These are phyloP conservation scores for Aproaerema taeniolella DNA, from an alignment of 2,888 invertebrate species.

Conservation along the genomic window DNA sequence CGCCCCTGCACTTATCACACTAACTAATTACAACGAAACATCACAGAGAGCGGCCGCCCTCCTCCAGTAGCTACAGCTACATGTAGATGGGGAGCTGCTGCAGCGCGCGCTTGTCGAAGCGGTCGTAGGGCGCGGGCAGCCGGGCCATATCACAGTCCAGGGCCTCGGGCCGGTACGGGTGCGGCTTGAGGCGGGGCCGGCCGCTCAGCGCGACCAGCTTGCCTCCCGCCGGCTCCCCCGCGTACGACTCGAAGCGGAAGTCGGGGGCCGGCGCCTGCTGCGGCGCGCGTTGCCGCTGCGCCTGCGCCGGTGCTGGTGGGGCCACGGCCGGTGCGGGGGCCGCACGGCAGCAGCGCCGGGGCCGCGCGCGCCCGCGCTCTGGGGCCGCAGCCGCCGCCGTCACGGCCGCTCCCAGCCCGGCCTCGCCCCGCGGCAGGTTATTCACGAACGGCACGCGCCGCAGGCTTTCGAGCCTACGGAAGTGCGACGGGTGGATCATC, in stretches of 20 bases:
- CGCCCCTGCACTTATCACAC: constrained; percentile 45
- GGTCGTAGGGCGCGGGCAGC: constrained; percentile 62
- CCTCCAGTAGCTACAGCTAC: constrained; percentile 56
- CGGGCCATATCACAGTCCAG: constrained; percentile 68
- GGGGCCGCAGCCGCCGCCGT: constrained; percentile 20
- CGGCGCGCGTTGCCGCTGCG: constrained; percentile 29
- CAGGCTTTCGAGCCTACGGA: constrained; percentile 90
- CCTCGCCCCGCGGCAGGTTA: constrained; percentile 81
- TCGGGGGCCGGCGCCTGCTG: constrained; percentile 22
- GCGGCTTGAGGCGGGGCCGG: constrained; percentile 33
- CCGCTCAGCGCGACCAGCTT: constrained; percentile 32
- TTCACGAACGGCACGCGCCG: constrained; percentile 89
- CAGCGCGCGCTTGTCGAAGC: constrained; percentile 71
- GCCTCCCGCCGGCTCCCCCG: constrained; percentile 37
- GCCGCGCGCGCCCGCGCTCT: constrained; percentile 12
- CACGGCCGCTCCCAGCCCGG: constrained; percentile 31
- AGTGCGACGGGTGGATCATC: constrained; percentile 94
- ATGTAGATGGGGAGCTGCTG: constrained; percentile 74
- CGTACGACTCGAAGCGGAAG: constrained; percentile 44
- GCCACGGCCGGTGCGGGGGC: constrained; percentile 23
- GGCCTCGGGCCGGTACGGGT: constrained; percentile 38
- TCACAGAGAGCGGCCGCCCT: constrained; percentile 51
- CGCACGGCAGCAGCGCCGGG: constrained; percentile 27
- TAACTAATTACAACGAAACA: constrained; percentile 65
- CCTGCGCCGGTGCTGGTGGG: constrained; percentile 24